phyloP scores from a whole-genome alignment of 2,797 vertebrate genomes.

The Anabacerthia variegaticeps region DNA sequence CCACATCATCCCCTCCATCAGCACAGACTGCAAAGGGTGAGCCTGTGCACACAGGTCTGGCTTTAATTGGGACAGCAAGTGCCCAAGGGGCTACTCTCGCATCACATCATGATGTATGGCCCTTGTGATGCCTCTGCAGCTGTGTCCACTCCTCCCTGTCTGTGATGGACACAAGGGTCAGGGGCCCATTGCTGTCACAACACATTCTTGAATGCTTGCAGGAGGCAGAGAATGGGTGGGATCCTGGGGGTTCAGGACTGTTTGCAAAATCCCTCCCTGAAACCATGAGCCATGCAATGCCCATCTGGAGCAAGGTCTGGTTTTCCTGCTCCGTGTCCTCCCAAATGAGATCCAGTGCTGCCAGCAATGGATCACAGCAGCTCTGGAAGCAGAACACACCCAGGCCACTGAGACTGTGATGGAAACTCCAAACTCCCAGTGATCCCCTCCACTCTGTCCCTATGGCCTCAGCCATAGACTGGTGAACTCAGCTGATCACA shows the following conservation, averaged over 20 bases:
- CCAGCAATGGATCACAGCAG: background rate
- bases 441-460: background rate
- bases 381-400: background rate
- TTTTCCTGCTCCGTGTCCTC: background rate
- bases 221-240: background rate
- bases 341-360: background rate
- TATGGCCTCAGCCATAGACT: background rate
- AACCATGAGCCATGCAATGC: background rate
- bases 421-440: background rate
- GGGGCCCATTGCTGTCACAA: background rate
- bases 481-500: background rate
- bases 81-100: background rate
- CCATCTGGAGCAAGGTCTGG: background rate
- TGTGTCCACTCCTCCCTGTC: background rate
- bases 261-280: background rate
- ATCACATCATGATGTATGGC: fast-evolving
- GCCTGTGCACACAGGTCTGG: background rate
- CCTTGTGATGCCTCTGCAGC: background rate
- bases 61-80: background rate
- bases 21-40: background rate
- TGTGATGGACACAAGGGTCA: background rate
- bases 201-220: background rate
- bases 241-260: background rate
- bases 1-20: background rate
- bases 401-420: background rate